Conservation (phyloP, 1,140 invertebrate species). For the Arion vulgaris region DNA sequence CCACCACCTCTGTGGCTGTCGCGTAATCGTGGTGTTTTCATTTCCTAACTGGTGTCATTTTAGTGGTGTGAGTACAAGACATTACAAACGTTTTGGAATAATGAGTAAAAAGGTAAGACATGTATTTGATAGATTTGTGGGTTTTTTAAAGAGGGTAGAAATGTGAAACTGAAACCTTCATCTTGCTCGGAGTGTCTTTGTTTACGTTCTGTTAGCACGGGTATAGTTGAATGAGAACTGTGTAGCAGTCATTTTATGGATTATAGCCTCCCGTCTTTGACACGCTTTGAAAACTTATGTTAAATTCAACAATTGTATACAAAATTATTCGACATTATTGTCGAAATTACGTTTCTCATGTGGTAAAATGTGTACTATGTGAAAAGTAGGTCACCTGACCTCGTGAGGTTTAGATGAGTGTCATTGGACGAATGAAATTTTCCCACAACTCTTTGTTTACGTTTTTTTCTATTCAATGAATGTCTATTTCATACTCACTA, state of each 20-base stretch:
- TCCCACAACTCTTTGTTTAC: conserved; percentile 43
- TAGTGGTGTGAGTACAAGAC: not conserved
- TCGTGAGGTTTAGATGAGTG: conserved; percentile 38
- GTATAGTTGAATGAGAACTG: conserved; percentile 40
- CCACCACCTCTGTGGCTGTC: conserved; percentile 31
- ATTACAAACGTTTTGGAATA: conserved; percentile 32
- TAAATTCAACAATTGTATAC: not conserved
- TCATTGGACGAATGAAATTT: conserved; percentile 43
- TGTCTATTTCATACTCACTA: not conserved
- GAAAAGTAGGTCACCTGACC: conserved; percentile 49
- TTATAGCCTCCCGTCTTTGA: not conserved
- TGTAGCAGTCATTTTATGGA: conserved; percentile 24
- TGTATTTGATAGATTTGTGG: not conserved
- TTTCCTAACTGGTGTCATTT: not conserved
- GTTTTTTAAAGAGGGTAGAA: not conserved
- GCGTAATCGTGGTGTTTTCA: conserved; percentile 10
- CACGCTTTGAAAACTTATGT: not conserved
- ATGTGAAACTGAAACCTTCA: conserved; percentile 27
- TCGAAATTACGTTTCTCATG: not conserved
- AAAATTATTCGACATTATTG: not conserved
- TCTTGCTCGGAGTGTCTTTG: conserved; percentile 54
- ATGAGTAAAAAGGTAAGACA: conserved; percentile 63
- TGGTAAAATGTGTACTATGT: not conserved
- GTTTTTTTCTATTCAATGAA: not conserved
- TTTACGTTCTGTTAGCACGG: conserved; percentile 58